Percentiles rank a stretch among this genome's conserved stretches.
Conservation (phyloP, 2,888 invertebrate species). For the Podabrus alpinus region DNA sequence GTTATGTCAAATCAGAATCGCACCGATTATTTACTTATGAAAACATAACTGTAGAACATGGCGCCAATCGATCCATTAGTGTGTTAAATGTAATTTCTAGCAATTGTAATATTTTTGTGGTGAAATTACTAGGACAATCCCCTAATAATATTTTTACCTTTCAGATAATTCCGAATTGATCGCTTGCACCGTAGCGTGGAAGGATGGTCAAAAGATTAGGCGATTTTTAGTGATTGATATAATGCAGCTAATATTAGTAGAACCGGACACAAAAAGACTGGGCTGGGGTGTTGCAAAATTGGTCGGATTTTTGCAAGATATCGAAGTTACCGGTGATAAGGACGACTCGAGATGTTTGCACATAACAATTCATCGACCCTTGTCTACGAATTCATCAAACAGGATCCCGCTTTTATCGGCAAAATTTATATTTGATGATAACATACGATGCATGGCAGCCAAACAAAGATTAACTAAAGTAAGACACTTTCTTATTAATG, state of each 20-base stretch:
- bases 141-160: conserved; percentile 43
- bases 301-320: conserved; percentile 93
- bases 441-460: conserved; percentile 98
- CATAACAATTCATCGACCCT: conserved; percentile 87
- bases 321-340: conserved; percentile 94
- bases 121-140: conserved; percentile 29
- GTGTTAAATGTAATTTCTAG: conserved; percentile 30
- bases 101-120: conserved; percentile 42
- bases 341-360: conserved; percentile 95
- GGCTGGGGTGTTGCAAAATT: conserved; percentile 99
- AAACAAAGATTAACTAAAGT: conserved; percentile 87
- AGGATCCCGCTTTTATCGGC: conserved; percentile 82
- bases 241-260: conserved; percentile 93
- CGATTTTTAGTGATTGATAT: conserved; percentile 96
- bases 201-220: conserved; percentile 86
- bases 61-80: neutral
- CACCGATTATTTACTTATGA: neutral
- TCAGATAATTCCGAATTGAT: conserved; percentile 97
- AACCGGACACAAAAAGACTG: conserved; percentile 90
- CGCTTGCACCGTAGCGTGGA: conserved; percentile 90
- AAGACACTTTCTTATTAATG: conserved; percentile 13
- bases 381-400: conserved; percentile 53
- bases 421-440: conserved; percentile 97
- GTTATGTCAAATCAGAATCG: too few species aligned
- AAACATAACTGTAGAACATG: neutral